A percentile compares a stretch with the other conserved stretches of the same genome.
These are phyloP conservation scores for Vanacampus margaritifer DNA, from an alignment of 2,113 vertebrate species.

Conservation along the genomic window DNA sequence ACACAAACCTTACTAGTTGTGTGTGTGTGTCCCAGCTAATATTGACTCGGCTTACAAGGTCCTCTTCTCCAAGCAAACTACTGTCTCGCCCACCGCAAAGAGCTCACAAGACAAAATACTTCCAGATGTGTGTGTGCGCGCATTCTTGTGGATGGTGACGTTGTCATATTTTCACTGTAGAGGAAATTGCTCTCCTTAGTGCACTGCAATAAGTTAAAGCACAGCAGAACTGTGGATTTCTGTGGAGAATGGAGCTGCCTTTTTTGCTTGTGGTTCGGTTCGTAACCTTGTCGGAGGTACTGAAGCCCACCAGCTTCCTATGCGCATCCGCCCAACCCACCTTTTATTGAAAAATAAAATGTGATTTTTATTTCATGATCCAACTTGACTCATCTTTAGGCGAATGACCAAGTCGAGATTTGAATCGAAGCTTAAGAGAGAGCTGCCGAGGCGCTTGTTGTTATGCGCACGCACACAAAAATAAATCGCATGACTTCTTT, in stretches of 20 bases:
- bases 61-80: background rate
- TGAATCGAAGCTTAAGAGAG: background rate
- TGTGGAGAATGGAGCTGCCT: constrained; percentile 1
- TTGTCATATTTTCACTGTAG: constrained; percentile 48
- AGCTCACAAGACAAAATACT: constrained; percentile 29
- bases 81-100: constrained; percentile 18
- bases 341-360: too few relatives aligned
- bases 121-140: constrained; percentile 13
- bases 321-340: too few relatives aligned
- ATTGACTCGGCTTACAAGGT: constrained; percentile 1
- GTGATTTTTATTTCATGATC: too few relatives aligned
- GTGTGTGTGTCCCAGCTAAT: background rate
- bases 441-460: background rate
- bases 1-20: background rate
- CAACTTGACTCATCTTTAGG: too few relatives aligned
- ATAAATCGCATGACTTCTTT: constrained; percentile 13
- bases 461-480: background rate
- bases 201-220: background rate
- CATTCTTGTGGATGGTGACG: constrained; percentile 61
- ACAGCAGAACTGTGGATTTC: background rate
- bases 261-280: background rate
- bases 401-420: background rate
- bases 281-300: too few relatives aligned
- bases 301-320: too few relatives aligned
- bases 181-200: constrained; percentile 42